phyloP scores from a whole-genome alignment of 2,888 invertebrate species.

The Stegana nigrithorax region DNA sequence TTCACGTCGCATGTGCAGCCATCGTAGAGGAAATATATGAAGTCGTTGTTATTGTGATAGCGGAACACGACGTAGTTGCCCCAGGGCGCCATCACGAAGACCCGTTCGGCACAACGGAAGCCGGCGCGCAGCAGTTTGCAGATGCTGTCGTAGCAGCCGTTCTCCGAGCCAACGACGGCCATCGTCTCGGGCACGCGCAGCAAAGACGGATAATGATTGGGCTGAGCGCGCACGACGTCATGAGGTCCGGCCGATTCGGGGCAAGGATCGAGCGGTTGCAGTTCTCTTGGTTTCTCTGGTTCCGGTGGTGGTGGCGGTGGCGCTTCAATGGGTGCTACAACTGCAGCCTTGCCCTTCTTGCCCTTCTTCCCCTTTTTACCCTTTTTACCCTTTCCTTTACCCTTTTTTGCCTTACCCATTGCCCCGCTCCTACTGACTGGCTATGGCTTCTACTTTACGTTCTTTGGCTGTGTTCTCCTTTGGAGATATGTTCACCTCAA shows the following conservation, averaged over 20 bases:
- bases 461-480: not conserved
- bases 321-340: constrained; percentile 14
- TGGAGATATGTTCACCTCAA: not conserved
- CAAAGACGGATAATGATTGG: constrained; percentile 62
- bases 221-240: constrained; percentile 34
- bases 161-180: constrained; percentile 56
- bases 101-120: constrained; percentile 61
- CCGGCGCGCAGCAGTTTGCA: constrained; percentile 52
- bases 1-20: constrained; percentile 65
- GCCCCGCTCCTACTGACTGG: not conserved
- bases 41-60: constrained; percentile 42
- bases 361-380: constrained; percentile 37
- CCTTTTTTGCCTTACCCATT: not conserved
- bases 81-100: constrained; percentile 65
- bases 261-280: constrained; percentile 46
- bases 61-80: constrained; percentile 64
- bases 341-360: constrained; percentile 20
- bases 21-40: constrained; percentile 58
- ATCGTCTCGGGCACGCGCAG: constrained; percentile 50
- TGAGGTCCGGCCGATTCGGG: constrained; percentile 40
- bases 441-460: not conserved
- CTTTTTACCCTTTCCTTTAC: constrained; percentile 29
- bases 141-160: constrained; percentile 57
- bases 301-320: constrained; percentile 38
- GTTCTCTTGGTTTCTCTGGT: constrained; percentile 42